phyloP scores from a whole-genome alignment of 2,113 vertebrate species.

The Morone saxatilis region DNA sequence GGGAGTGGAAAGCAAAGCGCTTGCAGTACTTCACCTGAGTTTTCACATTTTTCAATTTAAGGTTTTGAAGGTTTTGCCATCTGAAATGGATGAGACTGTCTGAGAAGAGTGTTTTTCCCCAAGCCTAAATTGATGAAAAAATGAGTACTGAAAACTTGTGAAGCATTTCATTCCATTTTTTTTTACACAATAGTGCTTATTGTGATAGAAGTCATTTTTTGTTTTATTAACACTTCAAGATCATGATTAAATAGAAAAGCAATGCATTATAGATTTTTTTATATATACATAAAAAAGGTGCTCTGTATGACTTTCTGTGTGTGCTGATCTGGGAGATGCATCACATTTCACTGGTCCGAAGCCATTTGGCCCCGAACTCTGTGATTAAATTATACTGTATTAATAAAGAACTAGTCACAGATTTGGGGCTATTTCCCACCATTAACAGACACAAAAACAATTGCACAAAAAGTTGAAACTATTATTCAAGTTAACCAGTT shows the following conservation, averaged over 20 bases:
- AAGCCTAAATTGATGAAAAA: slow-evolving; percentile 13
- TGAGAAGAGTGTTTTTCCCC: slow-evolving; percentile 44
- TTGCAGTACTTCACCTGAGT: slow-evolving; percentile 47
- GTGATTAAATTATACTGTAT: slow-evolving; percentile 46
- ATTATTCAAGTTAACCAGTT: slow-evolving; percentile 23
- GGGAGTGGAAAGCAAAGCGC: slow-evolving; percentile 50
- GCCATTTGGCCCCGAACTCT: slow-evolving; percentile 26
- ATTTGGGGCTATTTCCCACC: slow-evolving; percentile 14
- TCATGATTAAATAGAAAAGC: slow-evolving; percentile 58
- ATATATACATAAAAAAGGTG: slow-evolving; percentile 51
- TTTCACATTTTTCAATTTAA: slow-evolving; percentile 34
- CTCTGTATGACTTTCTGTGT: slow-evolving; percentile 64
- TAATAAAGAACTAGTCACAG: slow-evolving; percentile 14
- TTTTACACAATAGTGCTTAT: slow-evolving; percentile 59
- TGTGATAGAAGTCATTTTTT: slow-evolving; percentile 60
- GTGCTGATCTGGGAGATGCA: slow-evolving; percentile 47
- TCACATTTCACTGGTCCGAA: slow-evolving; percentile 49
- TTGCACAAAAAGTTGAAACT: slow-evolving; percentile 28
- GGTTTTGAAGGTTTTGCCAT: slow-evolving; percentile 40
- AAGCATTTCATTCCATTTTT: slow-evolving; percentile 61
- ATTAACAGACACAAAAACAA: slow-evolving; percentile 20
- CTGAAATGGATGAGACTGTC: slow-evolving; percentile 38
- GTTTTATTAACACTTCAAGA: slow-evolving; percentile 56
- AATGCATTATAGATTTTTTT: slow-evolving; percentile 65
- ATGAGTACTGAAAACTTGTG: slow-evolving; percentile 48